Evolutionary conservation across 1,140 invertebrate genomes (phyloP).

Genomic region (Sinonovacula constricta): DNA sequence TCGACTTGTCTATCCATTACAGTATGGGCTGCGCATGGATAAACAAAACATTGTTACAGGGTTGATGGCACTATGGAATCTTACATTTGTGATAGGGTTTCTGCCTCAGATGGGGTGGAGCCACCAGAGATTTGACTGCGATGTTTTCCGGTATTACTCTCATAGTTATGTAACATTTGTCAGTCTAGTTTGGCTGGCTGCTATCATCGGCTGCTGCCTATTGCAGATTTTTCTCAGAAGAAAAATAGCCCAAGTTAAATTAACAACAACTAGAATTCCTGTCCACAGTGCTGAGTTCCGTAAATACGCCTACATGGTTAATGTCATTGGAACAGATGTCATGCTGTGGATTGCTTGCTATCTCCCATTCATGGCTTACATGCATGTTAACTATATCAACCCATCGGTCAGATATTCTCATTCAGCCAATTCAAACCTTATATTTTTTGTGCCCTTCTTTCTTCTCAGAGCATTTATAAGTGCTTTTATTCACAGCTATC

Average conservation of each 20-base stretch:
- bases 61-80: slow-evolving; percentile 70
- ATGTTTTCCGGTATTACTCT: slow-evolving; percentile 61
- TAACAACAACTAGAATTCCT: slow-evolving; percentile 43
- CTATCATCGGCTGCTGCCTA: slow-evolving; percentile 38
- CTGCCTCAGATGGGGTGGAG: slow-evolving; percentile 69
- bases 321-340: slow-evolving; percentile 54
- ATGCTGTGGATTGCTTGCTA: slow-evolving; percentile 55
- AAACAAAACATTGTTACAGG: slow-evolving; percentile 66
- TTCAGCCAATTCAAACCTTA: slow-evolving; percentile 24
- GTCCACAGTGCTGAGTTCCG: slow-evolving; percentile 51
- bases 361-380: slow-evolving; percentile 59
- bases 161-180: slow-evolving; percentile 58
- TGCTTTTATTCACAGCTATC: slow-evolving; percentile 59
- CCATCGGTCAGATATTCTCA: slow-evolving; percentile 34
- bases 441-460: slow-evolving; percentile 63
- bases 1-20: slow-evolving; percentile 58
- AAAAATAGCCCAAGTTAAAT: slow-evolving; percentile 42
- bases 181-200: slow-evolving; percentile 40
- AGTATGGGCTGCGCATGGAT: slow-evolving; percentile 56
- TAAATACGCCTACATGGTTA: slow-evolving; percentile 56
- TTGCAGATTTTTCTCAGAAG: slow-evolving; percentile 41
- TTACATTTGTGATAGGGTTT: slow-evolving; percentile 71
- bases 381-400: slow-evolving; percentile 42
- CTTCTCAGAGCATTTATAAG: slow-evolving; percentile 53
- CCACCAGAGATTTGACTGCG: slow-evolving; percentile 30